phyloP scores from a whole-genome alignment of 2,113 vertebrate species.

The Carollia perspicillata region DNA sequence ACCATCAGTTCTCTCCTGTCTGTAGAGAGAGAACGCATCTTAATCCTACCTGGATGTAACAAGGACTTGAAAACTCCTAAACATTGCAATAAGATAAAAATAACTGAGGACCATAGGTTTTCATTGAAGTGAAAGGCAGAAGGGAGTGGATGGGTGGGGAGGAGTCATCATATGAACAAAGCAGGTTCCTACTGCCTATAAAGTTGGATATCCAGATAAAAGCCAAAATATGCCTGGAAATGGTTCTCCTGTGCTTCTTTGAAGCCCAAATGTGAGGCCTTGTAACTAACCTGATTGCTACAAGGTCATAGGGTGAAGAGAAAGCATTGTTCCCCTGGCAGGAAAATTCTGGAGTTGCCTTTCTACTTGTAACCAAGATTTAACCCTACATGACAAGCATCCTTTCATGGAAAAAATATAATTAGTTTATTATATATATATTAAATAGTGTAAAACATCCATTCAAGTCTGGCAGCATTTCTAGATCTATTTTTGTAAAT shows the following conservation, averaged over 20 bases:
- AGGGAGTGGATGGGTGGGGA: not conserved
- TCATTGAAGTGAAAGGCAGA: not conserved
- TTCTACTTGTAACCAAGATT: constrained; percentile 49
- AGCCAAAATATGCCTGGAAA: constrained; percentile 25
- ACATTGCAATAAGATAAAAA: constrained; percentile 12
- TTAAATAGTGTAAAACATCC: constrained; percentile 46
- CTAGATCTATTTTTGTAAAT: constrained; percentile 49
- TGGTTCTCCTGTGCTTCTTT: not conserved
- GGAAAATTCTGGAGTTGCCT: constrained; percentile 36
- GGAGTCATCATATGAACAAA: not conserved
- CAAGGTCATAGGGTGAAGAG: not conserved
- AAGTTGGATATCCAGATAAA: constrained; percentile 4
- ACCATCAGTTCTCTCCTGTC: not conserved
- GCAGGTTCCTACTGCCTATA: not conserved
- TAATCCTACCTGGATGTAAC: not conserved
- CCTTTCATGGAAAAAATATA: constrained; percentile 14
- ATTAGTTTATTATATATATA: constrained; percentile 13
- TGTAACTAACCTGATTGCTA: not conserved
- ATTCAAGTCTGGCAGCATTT: constrained; percentile 43
- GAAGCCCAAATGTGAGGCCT: constrained; percentile 5
- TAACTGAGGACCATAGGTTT: not conserved
- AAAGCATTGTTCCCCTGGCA: constrained; percentile 11
- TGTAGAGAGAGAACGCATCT: not conserved
- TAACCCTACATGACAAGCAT: constrained; percentile 20
- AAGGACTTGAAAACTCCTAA: constrained; percentile 16